phyloP scores from a whole-genome alignment of 2,113 vertebrate species.

The Arizona elegans region DNA sequence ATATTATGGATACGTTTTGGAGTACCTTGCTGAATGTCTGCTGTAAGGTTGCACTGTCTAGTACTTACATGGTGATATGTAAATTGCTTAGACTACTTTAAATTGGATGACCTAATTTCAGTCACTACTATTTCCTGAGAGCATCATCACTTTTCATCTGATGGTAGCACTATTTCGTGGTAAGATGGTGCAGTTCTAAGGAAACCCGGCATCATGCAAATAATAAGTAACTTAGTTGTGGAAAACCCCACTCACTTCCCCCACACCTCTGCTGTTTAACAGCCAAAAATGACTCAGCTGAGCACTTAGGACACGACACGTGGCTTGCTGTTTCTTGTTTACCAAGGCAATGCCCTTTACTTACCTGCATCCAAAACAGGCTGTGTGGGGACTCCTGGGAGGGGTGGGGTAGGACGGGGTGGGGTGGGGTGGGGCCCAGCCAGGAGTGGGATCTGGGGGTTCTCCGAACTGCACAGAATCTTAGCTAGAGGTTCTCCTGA shows the following conservation, averaged over 20 bases:
- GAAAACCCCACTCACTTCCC: neutral
- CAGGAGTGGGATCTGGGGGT: too few relatives aligned
- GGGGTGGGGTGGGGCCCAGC: too few relatives aligned
- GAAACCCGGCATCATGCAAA: neutral
- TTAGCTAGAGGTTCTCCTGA: too few relatives aligned
- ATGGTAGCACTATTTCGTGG: neutral
- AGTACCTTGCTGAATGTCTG: conserved; percentile 34
- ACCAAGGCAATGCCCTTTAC: neutral
- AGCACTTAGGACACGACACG: conserved; percentile 27
- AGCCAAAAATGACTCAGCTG: conserved; percentile 22
- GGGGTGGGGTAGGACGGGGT: too few relatives aligned
- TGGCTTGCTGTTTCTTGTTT: conserved; percentile 26
- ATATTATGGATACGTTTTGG: conserved; percentile 14
- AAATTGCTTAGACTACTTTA: neutral
- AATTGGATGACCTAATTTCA: neutral
- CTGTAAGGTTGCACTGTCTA: neutral
- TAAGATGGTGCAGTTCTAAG: neutral
- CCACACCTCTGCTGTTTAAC: neutral
- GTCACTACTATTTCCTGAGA: neutral
- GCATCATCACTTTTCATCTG: neutral
- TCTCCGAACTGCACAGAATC: too few relatives aligned
- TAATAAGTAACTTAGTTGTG: conserved; percentile 35
- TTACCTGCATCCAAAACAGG: too few relatives aligned
- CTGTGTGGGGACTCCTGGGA: too few relatives aligned
- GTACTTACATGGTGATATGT: neutral